These are phyloP conservation scores for Belonocnema kinseyi DNA, from an alignment of 1,140 invertebrate genomes.

Conservation along the genomic window DNA sequence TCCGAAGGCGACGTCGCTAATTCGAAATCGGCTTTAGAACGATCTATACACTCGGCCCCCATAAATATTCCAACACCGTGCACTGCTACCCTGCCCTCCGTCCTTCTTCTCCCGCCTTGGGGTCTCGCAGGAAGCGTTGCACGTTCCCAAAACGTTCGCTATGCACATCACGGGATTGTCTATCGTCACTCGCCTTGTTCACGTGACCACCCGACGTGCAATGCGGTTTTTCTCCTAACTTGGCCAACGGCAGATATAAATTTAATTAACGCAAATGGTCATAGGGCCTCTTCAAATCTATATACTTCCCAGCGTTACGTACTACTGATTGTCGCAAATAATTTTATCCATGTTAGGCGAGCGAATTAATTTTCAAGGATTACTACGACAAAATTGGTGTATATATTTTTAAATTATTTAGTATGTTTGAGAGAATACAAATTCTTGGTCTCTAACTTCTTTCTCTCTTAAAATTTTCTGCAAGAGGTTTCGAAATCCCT, in stretches of 20 bases:
- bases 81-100: constrained; percentile 46
- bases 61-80: constrained; percentile 62
- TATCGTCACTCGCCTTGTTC: constrained; percentile 36
- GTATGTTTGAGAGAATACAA: too few species aligned
- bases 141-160: constrained; percentile 47
- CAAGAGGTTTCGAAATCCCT: not conserved
- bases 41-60: constrained; percentile 17
- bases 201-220: constrained; percentile 41
- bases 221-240: constrained; percentile 46
- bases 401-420: too few species aligned
- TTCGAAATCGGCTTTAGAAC: constrained; percentile 45
- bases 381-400: too few species aligned
- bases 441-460: too few species aligned
- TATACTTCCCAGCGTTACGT: too few species aligned
- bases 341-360: too few species aligned
- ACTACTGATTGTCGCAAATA: too few species aligned
- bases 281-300: not conserved
- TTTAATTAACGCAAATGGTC: constrained; percentile 48
- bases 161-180: constrained; percentile 48
- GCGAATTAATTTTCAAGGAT: too few species aligned
- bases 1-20: constrained; percentile 30
- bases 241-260: constrained; percentile 43
- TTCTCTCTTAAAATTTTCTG: not conserved
- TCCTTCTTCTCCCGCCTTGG: constrained; percentile 31
- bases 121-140: constrained; percentile 44